phyloP scores from a whole-genome alignment of 2,888 invertebrate genomes.

The Nematopogon swammerdamellus region DNA sequence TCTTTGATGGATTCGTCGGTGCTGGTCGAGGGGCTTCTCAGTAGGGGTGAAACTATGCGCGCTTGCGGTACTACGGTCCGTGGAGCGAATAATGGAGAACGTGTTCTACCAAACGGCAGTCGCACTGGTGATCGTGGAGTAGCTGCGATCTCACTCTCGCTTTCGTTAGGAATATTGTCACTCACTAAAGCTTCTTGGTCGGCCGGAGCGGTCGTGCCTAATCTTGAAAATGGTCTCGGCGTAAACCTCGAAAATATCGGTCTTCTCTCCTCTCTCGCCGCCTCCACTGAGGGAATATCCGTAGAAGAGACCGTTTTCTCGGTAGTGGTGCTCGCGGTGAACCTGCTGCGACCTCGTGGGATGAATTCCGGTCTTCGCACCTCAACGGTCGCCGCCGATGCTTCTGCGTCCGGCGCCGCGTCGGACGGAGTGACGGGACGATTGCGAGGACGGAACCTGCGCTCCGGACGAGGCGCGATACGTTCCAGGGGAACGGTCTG shows the following conservation, averaged over 20 bases:
- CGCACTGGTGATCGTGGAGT: slow-evolving; percentile 24
- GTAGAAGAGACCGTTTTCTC: slow-evolving; percentile 16
- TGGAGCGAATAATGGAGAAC: slow-evolving; percentile 18
- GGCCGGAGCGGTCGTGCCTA: slow-evolving; percentile 15
- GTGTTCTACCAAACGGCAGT: slow-evolving; percentile 27
- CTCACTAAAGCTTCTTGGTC: slow-evolving; percentile 11
- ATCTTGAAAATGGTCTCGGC: slow-evolving; percentile 38
- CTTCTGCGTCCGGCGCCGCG: slow-evolving; percentile 32
- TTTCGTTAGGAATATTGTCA: slow-evolving; percentile 9
- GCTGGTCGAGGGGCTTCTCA: slow-evolving; percentile 27
- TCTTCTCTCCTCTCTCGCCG: slow-evolving; percentile 20
- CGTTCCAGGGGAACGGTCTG: slow-evolving; percentile 23
- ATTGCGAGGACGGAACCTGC: slow-evolving; percentile 19
- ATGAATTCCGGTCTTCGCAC: slow-evolving; percentile 27
- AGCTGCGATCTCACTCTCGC: slow-evolving; percentile 14
- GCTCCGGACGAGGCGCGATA: slow-evolving; percentile 12
- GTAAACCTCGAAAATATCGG: slow-evolving; percentile 39
- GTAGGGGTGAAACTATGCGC: slow-evolving; percentile 26
- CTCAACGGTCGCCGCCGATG: slow-evolving; percentile 39
- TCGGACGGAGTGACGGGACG: slow-evolving; percentile 23
- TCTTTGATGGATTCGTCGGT: slow-evolving; percentile 19
- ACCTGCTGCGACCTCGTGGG: slow-evolving; percentile 36
- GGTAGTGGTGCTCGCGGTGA: slow-evolving; percentile 23
- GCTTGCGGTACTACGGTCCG: slow-evolving; percentile 19
- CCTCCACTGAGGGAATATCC: slow-evolving; percentile 14